Base-by-base conservation (phyloP, 2,888 invertebrate genomes). In the Acanthosepion lycidas region DNA sequence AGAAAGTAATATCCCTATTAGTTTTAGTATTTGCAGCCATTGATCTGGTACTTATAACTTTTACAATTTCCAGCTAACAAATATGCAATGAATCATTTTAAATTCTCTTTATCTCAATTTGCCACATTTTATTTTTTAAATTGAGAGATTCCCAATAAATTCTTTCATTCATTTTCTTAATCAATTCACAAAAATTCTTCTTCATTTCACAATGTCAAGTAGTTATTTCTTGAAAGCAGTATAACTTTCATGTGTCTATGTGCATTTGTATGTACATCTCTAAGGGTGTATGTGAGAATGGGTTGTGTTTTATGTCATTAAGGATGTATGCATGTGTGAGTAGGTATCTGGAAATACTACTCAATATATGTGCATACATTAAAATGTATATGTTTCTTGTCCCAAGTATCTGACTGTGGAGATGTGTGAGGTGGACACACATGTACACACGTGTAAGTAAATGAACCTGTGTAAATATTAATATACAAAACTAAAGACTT, bases 81-180 rank as follows among this genome's bases (percentile, higher is more conserved):
- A 78, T 78, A n/a, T 78, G 78, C 28, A 78, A 78, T 78, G 78
- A 78, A 78, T 78, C 78, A 28, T n/a, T 78, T 78, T 28, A 78
- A 78, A 78, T 78, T 78, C 78, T n/a, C 78, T 78, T 78, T n/a
- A 78, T 78, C 78, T 78, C 28, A 78, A 78, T 78, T n/a, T 78
- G 6, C 78, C 78, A 78, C 78, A n/a, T 78, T n/a, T 78, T 42
- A 42, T 42, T 28, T 78, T 78, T 78, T 12, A n/a, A n/a, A 28
- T 78, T 78, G 15, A 78, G 28, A 78, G 78, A 78, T 15, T 78
- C n/a, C n/a, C 78, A n/a, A 78, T 78, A n/a, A 78, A 78, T 78
- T 78, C 28, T 78, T 78, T 78, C n/a, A 28, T 78, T 78, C 59
- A 59, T 59, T 78, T 28, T 78, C n/a, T 78, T 78, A n/a, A 23